Evolutionary conservation across 1,140 invertebrate genomes (phyloP).

Genomic region (Myzus persicae): DNA sequence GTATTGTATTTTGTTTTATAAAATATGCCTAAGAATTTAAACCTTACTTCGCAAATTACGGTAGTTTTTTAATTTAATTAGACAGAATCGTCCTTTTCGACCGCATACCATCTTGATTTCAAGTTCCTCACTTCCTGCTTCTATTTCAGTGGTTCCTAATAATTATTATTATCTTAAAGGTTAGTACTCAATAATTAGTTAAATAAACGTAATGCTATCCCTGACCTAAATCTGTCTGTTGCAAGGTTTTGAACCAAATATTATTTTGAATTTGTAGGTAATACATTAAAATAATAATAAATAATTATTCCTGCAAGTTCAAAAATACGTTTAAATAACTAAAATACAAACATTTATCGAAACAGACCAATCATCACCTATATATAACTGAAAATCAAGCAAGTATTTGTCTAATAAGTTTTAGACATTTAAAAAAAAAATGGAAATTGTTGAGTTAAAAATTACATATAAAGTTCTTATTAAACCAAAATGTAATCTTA

Average conservation of each 20-base stretch:
- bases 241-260: not conserved
- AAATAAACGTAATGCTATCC: not conserved
- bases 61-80: not conserved
- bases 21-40: not conserved
- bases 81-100: not conserved
- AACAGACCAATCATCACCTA: not conserved
- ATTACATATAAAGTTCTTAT: not conserved
- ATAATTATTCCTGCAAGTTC: not conserved
- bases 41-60: not conserved
- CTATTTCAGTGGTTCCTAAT: not conserved
- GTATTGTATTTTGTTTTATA: not conserved
- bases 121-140: conserved; percentile 37
- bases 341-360: not conserved
- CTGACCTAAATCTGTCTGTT: not conserved
- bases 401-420: not conserved
- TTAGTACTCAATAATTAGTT: conserved; percentile 20
- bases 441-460: not conserved
- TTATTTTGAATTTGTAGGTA: not conserved
- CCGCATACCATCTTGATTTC: not conserved
- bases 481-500: not conserved
- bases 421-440: not conserved
- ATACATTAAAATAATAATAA: not conserved
- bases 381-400: not conserved
- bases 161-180: not conserved
- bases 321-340: not conserved